Evolutionary conservation across 2,113 vertebrate genomes (phyloP).

Genomic region (Nothobranchius kuhntae): DNA sequence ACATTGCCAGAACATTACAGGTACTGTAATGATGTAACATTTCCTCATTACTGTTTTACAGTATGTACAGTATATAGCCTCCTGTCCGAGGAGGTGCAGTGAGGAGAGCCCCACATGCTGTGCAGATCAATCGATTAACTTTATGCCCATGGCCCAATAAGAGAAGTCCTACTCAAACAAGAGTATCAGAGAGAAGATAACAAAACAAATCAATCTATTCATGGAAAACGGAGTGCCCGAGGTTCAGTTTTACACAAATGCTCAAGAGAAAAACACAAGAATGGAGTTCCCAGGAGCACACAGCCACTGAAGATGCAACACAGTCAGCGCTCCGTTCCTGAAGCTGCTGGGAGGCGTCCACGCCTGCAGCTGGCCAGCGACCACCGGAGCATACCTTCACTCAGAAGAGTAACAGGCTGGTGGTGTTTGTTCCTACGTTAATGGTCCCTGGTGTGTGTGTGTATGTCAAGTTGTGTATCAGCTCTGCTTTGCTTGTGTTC

Average conservation of each 20-base stretch:
- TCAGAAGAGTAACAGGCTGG: not conserved
- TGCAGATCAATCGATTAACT: conserved; percentile 35
- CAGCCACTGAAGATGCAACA: conserved; percentile 74
- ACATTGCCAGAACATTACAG: conserved; percentile 35
- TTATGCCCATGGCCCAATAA: conserved; percentile 50
- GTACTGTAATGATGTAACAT: conserved; percentile 39
- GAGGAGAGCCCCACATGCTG: conserved; percentile 37
- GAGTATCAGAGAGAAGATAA: conserved; percentile 59
- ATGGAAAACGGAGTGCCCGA: conserved; percentile 48
- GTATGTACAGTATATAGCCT: conserved; percentile 89
- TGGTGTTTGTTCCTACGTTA: conserved; percentile 26
- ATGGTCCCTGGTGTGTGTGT: conserved; percentile 34
- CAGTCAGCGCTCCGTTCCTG: conserved; percentile 26
- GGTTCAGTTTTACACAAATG: conserved; percentile 60
- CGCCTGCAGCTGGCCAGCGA: conserved; percentile 7
- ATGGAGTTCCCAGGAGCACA: conserved; percentile 72
- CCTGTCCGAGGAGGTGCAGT: conserved; percentile 66
- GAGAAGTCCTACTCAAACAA: conserved; percentile 51
- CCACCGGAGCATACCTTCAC: conserved; percentile 29
- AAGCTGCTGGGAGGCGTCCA: not conserved
- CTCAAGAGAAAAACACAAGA: conserved; percentile 43
- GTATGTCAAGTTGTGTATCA: conserved; percentile 25
- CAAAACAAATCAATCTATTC: conserved; percentile 61
- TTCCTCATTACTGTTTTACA: conserved; percentile 85
- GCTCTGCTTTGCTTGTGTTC: conserved; percentile 34